phyloP scores from a whole-genome alignment of 2,888 invertebrate species.

The Nomada ferruginata region DNA sequence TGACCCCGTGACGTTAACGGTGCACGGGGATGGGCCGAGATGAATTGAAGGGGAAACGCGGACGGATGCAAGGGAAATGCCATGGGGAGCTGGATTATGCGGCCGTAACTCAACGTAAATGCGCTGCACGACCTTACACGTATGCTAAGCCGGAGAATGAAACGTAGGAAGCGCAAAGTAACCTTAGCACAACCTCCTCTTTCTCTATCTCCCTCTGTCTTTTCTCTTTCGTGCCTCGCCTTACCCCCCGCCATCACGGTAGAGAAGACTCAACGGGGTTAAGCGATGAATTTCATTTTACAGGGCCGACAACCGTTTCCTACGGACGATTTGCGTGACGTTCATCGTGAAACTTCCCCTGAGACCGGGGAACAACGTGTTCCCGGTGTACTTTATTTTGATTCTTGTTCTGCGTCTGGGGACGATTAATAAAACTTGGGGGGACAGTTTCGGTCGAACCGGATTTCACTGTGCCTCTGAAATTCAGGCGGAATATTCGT shows the following conservation, averaged over 20 bases:
- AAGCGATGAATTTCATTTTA: conserved; percentile 77
- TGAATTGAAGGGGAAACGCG: conserved; percentile 54
- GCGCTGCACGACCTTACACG: conserved; percentile 68
- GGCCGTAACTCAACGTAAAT: conserved; percentile 72
- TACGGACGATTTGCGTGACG: conserved; percentile 64
- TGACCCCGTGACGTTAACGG: conserved; percentile 72
- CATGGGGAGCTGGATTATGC: conserved; percentile 68
- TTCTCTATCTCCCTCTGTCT: background rate
- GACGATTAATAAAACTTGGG: conserved; percentile 10
- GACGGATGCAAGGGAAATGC: conserved; percentile 47
- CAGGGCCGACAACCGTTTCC: conserved; percentile 59
- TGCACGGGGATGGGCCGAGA: conserved; percentile 42
- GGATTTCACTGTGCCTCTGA: background rate
- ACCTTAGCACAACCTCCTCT: conserved; percentile 32
- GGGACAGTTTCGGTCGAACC: background rate
- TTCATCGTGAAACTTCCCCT: conserved; percentile 44
- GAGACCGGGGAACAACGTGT: conserved; percentile 22
- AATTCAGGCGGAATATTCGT: background rate
- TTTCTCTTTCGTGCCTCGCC: too few relatives aligned
- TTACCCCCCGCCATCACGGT: background rate
- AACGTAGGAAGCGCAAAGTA: conserved; percentile 54
- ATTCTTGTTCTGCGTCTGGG: conserved; percentile 8
- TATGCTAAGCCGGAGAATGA: conserved; percentile 69
- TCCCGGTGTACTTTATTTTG: conserved; percentile 53
- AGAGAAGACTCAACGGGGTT: conserved; percentile 54